These are phyloP conservation scores for Erannis defoliaria DNA, from an alignment of 2,888 invertebrate genomes.

Conservation along the genomic window DNA sequence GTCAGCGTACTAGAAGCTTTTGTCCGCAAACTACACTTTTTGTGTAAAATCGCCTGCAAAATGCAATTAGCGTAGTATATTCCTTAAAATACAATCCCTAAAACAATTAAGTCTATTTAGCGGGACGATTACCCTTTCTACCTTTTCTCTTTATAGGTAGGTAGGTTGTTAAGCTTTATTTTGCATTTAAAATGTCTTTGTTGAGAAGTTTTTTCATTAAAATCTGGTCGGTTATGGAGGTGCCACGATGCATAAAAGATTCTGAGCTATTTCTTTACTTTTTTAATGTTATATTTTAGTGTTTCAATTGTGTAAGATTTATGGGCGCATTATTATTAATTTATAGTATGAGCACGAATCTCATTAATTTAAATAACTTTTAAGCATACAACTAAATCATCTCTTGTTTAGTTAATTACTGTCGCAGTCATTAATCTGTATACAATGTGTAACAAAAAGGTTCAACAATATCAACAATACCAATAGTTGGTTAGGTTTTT, in stretches of 20 bases:
- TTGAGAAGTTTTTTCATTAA: constrained; percentile 72
- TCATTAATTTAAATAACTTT: background rate
- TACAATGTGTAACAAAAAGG: no score
- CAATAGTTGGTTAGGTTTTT: no score
- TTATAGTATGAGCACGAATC: background rate
- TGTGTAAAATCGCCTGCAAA: constrained; percentile 22
- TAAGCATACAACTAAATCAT: no score
- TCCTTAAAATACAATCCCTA: constrained; percentile 41
- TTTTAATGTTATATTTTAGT: constrained; percentile 27
- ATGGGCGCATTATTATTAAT: constrained; percentile 10
- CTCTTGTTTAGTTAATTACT: no score
- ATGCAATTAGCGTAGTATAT: constrained; percentile 34
- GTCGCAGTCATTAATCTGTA: no score
- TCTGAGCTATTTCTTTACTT: constrained; percentile 49
- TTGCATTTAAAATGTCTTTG: constrained; percentile 71
- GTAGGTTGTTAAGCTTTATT: constrained; percentile 53
- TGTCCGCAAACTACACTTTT: constrained; percentile 17
- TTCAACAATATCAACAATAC: no score
- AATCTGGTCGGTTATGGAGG: constrained; percentile 63
- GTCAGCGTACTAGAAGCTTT: constrained; percentile 18
- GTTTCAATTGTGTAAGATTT: constrained; percentile 20
- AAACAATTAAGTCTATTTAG: constrained; percentile 54
- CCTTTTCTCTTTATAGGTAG: constrained; percentile 34
- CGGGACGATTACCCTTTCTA: constrained; percentile 43
- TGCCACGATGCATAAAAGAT: constrained; percentile 67